Conservation (phyloP, 1,140 invertebrate genomes). For the Uloborus diversus region DNA sequence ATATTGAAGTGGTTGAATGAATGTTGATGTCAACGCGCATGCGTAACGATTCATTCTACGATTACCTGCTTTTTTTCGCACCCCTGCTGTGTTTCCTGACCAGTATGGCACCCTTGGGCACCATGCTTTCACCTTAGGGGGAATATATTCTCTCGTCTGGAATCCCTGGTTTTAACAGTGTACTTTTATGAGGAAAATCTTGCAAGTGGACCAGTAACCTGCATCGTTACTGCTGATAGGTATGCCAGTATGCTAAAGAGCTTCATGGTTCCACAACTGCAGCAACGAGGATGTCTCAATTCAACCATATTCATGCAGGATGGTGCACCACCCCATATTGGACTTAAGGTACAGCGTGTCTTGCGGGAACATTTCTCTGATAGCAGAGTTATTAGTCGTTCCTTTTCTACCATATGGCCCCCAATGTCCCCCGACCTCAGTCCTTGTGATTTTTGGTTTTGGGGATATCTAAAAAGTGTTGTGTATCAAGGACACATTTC, state of each 20-base stretch:
- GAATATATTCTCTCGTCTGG: too few relatives aligned
- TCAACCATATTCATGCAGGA: neutral
- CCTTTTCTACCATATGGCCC: constrained; percentile 23
- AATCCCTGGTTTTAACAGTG: too few relatives aligned
- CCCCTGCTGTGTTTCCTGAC: too few relatives aligned
- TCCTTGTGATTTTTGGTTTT: constrained; percentile 57
- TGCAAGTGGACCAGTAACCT: too few relatives aligned
- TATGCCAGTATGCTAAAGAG: neutral
- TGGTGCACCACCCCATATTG: neutral
- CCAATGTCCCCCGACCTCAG: constrained; percentile 52
- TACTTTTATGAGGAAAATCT: too few relatives aligned
- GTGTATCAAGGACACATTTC: constrained; percentile 15
- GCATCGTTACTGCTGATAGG: neutral
- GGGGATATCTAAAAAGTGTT: constrained; percentile 46
- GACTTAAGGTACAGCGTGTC: neutral
- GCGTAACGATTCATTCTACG: too few relatives aligned
- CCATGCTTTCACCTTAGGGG: too few relatives aligned
- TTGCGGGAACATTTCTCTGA: neutral
- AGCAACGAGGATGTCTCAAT: neutral
- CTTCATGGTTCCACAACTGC: neutral
- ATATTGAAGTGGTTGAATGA: too few relatives aligned
- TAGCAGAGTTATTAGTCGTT: neutral
- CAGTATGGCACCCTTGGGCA: too few relatives aligned
- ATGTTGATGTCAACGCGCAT: too few relatives aligned
- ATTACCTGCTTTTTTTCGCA: too few relatives aligned